phyloP scores from a whole-genome alignment of 2,113 vertebrate genomes.

The Syngnathus floridae region DNA sequence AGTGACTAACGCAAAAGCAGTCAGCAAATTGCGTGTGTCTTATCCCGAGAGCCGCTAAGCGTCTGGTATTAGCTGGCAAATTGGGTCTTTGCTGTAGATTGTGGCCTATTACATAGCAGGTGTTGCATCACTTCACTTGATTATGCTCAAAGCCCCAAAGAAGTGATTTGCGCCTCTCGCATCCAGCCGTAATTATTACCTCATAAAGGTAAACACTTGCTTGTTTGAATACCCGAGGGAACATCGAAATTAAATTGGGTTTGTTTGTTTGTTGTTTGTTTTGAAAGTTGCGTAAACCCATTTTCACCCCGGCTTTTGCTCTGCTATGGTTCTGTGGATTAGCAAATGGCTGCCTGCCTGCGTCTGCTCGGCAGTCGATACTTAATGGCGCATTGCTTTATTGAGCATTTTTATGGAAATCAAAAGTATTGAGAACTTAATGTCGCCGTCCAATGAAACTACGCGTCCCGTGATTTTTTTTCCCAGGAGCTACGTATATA shows the following conservation, averaged over 20 bases:
- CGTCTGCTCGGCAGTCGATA: neutral
- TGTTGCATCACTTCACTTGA: conserved; percentile 24
- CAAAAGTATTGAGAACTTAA: neutral
- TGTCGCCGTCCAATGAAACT: neutral
- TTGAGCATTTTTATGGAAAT: neutral
- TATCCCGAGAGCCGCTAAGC: conserved; percentile 21
- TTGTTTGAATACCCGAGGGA: conserved; percentile 8
- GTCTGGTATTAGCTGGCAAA: conserved; percentile 30
- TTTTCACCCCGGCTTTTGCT: conserved; percentile 3
- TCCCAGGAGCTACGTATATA: neutral
- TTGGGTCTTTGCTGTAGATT: conserved; percentile 33
- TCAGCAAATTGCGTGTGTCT: conserved; percentile 21
- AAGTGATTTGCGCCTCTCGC: neutral
- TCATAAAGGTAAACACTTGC: neutral
- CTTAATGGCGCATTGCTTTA: neutral
- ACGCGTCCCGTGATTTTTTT: neutral
- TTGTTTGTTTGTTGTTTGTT: neutral
- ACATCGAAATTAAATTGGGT: neutral
- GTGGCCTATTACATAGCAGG: conserved; percentile 25
- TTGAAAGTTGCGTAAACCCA: neutral
- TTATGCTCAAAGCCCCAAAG: conserved; percentile 16
- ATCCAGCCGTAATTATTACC: neutral
- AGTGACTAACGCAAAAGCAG: conserved; percentile 15
- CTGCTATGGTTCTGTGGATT: neutral
- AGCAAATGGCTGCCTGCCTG: neutral